Base-by-base conservation (phyloP, 2,888 invertebrate genomes). In the Hymenopus coronatus region DNA sequence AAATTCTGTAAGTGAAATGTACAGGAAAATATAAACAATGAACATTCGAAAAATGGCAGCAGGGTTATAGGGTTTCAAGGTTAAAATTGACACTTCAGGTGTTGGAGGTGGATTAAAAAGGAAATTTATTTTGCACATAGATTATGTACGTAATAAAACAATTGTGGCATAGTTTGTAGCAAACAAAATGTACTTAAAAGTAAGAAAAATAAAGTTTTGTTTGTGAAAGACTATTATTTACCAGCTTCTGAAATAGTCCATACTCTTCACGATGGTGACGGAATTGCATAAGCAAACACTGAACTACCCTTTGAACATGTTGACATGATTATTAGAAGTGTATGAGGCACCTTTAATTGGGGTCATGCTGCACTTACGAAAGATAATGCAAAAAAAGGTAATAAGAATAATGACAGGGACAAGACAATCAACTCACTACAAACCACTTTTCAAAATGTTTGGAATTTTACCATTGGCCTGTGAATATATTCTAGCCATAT, bases 61-160 rank as follows among this genome's bases (percentile, higher is more conserved):
- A 1, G 2, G 12, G 4, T 30, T 82, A 30, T 40, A 9, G 4
- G 89, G 89, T 0, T 89, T 89, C 40, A 28, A 88, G 14, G 81
- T 89, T 54, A 20, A 46, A 12, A 54, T 88, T 88, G 89, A 89
- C 85, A 85, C 83, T 25, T 87, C 87, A 25, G 88, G 85, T 9
- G n/a, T 89, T 7, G 27, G 81, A 46, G 4, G 33, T 4, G 89
- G 28, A n/a, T 82, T 89, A 30, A 88, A 46, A 33, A 85, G 82
- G n/a, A 82, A 40, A 6, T 82, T 87, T 20, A 85, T 88, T 82
- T 81, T 89, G 14, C 85, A 89, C n/a, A 85, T 89, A 28, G 88
- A 89, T 82, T 40, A 84, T 28, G 30, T 28, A 40, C 86, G 81
- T 20, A 30, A 86, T 81, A 15, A 30, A 33, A 70, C 0, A 2